phyloP scores from a whole-genome alignment of 1,140 invertebrate genomes.

The Frieseomelitta varia region DNA sequence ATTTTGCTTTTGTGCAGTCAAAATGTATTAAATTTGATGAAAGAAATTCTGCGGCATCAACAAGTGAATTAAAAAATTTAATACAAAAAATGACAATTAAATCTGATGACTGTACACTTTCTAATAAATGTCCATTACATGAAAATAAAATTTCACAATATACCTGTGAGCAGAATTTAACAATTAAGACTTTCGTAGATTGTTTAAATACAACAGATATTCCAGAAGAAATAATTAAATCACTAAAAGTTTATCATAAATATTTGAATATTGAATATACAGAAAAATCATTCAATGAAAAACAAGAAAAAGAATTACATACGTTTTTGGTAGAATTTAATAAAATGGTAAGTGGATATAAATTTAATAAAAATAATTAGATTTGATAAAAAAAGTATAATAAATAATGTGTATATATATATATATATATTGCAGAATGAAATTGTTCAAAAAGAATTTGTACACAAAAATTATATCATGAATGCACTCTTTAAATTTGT shows the following conservation, averaged over 20 bases:
- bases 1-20: conserved; percentile 3
- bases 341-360: conserved; percentile 58
- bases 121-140: conserved; percentile 54
- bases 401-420: background rate
- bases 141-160: conserved; percentile 12
- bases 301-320: conserved; percentile 26
- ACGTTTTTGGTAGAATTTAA: conserved; percentile 56
- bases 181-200: conserved; percentile 61
- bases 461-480: conserved; percentile 16
- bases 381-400: background rate
- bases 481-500: conserved; percentile 37
- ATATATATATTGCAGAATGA: conserved; percentile 33
- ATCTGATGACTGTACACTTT: conserved; percentile 19
- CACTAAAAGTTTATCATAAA: conserved; percentile 68
- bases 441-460: conserved; percentile 9
- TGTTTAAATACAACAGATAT: conserved; percentile 65
- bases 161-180: conserved; percentile 38
- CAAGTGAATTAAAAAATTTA: conserved; percentile 50
- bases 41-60: conserved; percentile 34
- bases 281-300: background rate
- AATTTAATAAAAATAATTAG: background rate
- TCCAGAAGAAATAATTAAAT: conserved; percentile 66
- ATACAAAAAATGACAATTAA: conserved; percentile 46
- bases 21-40: background rate
- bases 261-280: conserved; percentile 53